Evolutionary conservation across 2,797 vertebrate genomes (phyloP), one percentile per base, ranked within the genome.

Genomic region (Rhinichthys osculus): DNA sequence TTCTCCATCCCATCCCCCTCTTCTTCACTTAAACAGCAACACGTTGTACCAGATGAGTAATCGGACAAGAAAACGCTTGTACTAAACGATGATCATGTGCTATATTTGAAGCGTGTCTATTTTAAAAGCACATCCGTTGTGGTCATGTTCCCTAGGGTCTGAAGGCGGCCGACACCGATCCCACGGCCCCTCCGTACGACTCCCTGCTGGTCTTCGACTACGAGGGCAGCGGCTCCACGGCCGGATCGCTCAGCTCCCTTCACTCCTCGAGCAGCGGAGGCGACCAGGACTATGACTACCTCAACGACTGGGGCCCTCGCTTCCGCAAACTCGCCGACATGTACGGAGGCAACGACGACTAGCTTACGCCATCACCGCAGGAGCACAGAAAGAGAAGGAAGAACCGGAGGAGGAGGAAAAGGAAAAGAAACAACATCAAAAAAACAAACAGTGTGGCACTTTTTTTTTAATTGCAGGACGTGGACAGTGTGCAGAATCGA

Each of bases 281-380:
- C 1, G 98, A 99, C 92, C 98, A 99, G 95, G 98, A 99, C 94
- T 99, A 99, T 91, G 97, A 99, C 94, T 99, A 99, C 95, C 97
- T 99, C 91, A 97, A 97, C 52, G 97, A 99, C 92, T 99, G 98
- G 98, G 98, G 98, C 52, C 98, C 98, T 0, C 97, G 97, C 77
- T 99, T 99, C 95, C 97, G 97, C 95, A 99, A 99, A 92, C 96
- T 99, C 44, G 98, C 98, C 7, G 98, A 99, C 92, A 97, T 99
- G 95, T 99, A 99, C 0, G 97, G 98, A 8, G 98, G 98, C 88
- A 96, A 97, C 52, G 97, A 98, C 30, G 97, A 99, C 94, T 98
- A 95, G 89, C 40, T 52, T 3, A 1, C 19, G 79, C 40, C 62
- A 73, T 78, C 67, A 69, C 74, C 81, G n/a, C 71, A 66, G 74